Evolutionary conservation across 2,113 vertebrate genomes (phyloP).

Genomic region (Thalassoma bifasciatum): DNA sequence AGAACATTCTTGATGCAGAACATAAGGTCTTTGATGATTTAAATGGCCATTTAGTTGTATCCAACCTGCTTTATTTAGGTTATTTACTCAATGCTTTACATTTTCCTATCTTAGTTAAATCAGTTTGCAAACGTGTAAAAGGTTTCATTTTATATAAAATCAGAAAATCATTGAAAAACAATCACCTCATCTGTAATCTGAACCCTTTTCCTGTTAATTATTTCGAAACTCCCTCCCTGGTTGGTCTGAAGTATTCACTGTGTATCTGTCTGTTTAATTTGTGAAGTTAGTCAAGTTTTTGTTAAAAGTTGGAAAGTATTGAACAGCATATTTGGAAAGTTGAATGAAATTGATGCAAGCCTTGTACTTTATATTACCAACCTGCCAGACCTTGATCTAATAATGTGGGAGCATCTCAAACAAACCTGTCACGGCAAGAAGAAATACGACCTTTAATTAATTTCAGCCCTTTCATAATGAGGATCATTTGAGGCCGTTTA

Average conservation of each 20-base stretch:
- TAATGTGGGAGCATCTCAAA: not conserved
- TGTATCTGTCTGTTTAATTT: not conserved
- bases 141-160: too few species aligned
- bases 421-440: conserved; percentile 11
- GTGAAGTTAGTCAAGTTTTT: not conserved
- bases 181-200: too few species aligned
- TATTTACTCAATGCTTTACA: too few species aligned
- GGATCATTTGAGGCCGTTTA: conserved; percentile 13
- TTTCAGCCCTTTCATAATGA: conserved; percentile 22
- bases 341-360: not conserved
- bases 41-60: too few species aligned
- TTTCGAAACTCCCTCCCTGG: not conserved
- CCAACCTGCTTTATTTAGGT: too few species aligned
- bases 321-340: not conserved
- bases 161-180: too few species aligned
- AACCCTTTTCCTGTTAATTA: not conserved
- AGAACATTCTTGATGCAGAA: too few species aligned
- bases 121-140: too few species aligned
- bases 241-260: not conserved
- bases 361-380: not conserved
- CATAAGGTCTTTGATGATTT: too few species aligned
- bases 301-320: not conserved
- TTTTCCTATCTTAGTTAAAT: too few species aligned
- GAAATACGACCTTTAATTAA: conserved; percentile 10
- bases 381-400: not conserved